These are phyloP conservation scores for Seriola rivoliana DNA, from an alignment of 2,113 vertebrate species.

Conservation along the genomic window DNA sequence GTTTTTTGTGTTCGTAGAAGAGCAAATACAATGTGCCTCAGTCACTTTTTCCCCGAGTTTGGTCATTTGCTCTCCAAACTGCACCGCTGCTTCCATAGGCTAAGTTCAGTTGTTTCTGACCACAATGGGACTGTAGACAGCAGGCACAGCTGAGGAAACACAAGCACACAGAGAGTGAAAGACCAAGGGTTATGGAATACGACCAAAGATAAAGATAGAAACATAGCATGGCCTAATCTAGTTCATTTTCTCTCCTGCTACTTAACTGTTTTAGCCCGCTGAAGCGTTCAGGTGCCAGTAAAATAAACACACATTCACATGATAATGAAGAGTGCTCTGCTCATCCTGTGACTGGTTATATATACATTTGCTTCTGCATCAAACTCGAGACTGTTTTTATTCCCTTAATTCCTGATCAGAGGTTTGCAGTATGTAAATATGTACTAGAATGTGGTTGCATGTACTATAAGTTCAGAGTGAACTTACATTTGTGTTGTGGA, in stretches of 20 bases:
- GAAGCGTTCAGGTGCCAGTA: conserved; percentile 24
- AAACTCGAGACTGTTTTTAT: background rate
- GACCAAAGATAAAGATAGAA: conserved; percentile 67
- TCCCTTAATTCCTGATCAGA: conserved; percentile 1
- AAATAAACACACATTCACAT: conserved; percentile 18
- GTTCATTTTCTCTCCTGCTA: conserved; percentile 51
- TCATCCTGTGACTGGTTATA: background rate
- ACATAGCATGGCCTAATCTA: conserved; percentile 47
- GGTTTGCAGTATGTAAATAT: background rate
- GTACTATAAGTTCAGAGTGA: conserved; percentile 2
- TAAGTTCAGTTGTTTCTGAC: conserved; percentile 85
- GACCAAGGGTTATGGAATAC: conserved; percentile 58
- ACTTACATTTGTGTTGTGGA: conserved; percentile 34
- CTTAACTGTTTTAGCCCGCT: conserved; percentile 9
- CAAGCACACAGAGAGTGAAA: conserved; percentile 61
- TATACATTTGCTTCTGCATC: background rate
- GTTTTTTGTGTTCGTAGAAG: conserved; percentile 68
- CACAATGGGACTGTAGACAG: conserved; percentile 81
- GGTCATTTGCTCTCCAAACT: conserved; percentile 83
- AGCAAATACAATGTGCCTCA: conserved; percentile 79
- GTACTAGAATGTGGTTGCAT: background rate
- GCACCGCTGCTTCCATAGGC: conserved; percentile 81
- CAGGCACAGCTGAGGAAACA: conserved; percentile 82
- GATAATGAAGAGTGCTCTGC: background rate
- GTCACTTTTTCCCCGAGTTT: conserved; percentile 84